phyloP scores from a whole-genome alignment of 1,140 invertebrate species.

The Drosophila lini region DNA sequence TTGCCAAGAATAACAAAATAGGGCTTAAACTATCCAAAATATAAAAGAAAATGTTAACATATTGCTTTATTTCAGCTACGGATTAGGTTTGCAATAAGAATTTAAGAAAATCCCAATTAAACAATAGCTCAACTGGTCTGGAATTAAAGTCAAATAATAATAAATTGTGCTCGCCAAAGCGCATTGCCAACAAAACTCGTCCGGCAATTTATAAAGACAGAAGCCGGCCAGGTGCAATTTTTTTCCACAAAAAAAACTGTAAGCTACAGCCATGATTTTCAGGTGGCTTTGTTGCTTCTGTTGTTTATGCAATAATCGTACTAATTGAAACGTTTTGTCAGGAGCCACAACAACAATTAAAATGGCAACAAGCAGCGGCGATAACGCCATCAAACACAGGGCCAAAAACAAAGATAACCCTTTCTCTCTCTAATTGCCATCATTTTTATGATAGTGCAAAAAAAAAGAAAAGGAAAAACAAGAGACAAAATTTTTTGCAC shows the following conservation, averaged over 20 bases:
- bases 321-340: conserved; percentile 53
- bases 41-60: neutral
- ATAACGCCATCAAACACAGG: conserved; percentile 36
- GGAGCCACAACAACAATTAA: conserved; percentile 16
- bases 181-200: conserved; percentile 18
- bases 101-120: conserved; percentile 3
- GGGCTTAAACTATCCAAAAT: no score
- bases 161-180: neutral
- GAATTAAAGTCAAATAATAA: neutral
- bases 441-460: conserved; percentile 46
- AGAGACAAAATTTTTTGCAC: conserved; percentile 25
- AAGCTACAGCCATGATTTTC: conserved; percentile 36
- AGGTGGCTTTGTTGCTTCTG: conserved; percentile 27
- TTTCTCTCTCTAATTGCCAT: conserved; percentile 23
- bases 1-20: neutral
- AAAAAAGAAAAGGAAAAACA: conserved; percentile 7
- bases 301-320: conserved; percentile 51
- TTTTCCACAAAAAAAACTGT: neutral
- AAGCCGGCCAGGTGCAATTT: conserved; percentile 17
- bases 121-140: neutral
- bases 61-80: neutral
- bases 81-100: neutral
- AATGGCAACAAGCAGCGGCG: conserved; percentile 28
- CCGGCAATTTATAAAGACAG: conserved; percentile 19
- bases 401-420: conserved; percentile 2